Percentiles rank a stretch among this genome's conserved stretches.
Evolutionary conservation across 2,888 invertebrate genomes (phyloP).

Genomic region (Linyphia triangularis): DNA sequence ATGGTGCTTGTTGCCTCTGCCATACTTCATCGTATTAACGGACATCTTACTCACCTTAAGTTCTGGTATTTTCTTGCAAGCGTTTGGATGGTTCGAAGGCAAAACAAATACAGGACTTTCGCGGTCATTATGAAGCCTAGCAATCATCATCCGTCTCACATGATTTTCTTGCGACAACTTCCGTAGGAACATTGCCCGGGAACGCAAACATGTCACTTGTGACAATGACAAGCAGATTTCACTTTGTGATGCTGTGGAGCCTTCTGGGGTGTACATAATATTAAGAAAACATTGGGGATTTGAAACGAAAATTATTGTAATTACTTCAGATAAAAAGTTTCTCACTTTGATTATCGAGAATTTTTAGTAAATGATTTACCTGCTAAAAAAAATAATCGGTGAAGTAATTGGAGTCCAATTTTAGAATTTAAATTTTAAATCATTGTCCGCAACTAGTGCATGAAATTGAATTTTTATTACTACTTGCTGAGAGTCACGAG

Average conservation of each 20-base stretch:
- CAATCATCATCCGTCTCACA: conserved; percentile 26
- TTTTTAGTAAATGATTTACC: neutral
- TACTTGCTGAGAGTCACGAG: neutral
- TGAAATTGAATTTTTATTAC: neutral
- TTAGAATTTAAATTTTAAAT: neutral
- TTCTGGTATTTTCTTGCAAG: neutral
- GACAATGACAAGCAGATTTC: neutral
- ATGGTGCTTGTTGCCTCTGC: no score
- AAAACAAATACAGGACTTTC: conserved; percentile 1
- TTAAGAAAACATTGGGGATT: no score
- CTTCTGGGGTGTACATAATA: neutral
- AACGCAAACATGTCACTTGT: neutral
- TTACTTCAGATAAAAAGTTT: neutral
- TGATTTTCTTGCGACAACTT: conserved; percentile 42
- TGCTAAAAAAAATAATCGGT: neutral
- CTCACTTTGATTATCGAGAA: neutral
- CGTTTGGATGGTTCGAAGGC: neutral
- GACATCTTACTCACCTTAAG: neutral
- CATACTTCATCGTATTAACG: neutral
- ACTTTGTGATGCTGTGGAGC: neutral
- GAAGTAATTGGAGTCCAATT: neutral
- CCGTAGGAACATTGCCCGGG: neutral
- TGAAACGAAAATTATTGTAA: no score
- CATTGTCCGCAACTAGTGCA: neutral
- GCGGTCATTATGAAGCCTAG: neutral